Evolutionary conservation across 2,797 vertebrate genomes (phyloP).

Genomic region (Amblyraja radiata): DNA sequence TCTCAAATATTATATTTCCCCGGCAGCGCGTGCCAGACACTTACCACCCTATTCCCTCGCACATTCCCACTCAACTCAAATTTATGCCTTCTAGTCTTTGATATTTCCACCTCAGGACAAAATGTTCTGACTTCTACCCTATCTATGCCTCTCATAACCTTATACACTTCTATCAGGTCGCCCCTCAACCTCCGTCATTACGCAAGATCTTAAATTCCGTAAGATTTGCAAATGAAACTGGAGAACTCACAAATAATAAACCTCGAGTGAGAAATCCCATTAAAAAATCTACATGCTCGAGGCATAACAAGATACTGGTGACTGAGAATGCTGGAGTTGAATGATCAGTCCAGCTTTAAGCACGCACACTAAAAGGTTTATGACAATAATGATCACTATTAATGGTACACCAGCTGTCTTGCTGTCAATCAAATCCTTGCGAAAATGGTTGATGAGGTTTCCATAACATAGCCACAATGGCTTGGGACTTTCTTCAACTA

Average conservation of each 20-base stretch:
- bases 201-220: too few relatives aligned
- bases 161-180: too few relatives aligned
- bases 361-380: background rate
- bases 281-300: background rate
- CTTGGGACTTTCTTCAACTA: background rate
- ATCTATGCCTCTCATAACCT: too few relatives aligned
- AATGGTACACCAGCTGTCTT: background rate
- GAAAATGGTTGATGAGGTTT: background rate
- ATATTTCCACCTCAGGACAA: too few relatives aligned
- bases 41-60: too few relatives aligned
- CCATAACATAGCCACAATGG: background rate
- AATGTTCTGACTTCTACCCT: too few relatives aligned
- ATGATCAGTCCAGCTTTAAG: background rate
- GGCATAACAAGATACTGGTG: background rate
- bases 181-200: too few relatives aligned
- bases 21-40: too few relatives aligned
- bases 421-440: background rate
- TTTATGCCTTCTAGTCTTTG: too few relatives aligned
- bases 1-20: too few relatives aligned
- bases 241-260: background rate
- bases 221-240: background rate
- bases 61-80: too few relatives aligned
- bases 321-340: background rate
- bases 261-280: background rate
- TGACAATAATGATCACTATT: background rate